Base-by-base conservation (phyloP, 2,113 vertebrate species). In the Poecilia latipinna region DNA sequence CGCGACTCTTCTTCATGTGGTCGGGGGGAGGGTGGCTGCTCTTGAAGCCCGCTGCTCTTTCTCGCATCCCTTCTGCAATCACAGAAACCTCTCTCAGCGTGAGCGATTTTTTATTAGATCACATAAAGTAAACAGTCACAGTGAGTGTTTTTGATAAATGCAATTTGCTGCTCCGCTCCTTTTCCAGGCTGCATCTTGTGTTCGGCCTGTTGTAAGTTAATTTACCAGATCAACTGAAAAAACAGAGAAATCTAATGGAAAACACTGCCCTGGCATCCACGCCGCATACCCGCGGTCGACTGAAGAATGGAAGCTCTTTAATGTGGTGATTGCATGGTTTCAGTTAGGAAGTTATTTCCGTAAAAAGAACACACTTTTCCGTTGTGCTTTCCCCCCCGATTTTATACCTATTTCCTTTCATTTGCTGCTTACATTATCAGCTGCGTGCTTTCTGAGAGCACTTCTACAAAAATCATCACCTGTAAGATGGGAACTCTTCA, bases 141-240 rank as follows among this genome's bases (percentile, higher is more conserved):
- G 82, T 90, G 92, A 92, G 90, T 94, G 93, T 93, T 95, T 94
- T 92, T 93, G 89, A 94, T 93, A 86, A 93, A 93, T 85, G 88
- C 90, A 93, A 93, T 94, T 94, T 93, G 92, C 92, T 89, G 91
- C 93, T 90, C 70, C 26, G 88, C 90, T 93, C 90, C 89, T 90
- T 37, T 93, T 92, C 93, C 90, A 92, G 89, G 85, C 92, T 91
- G 84, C 87, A 90, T 94, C 90, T 92, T 92, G 93, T 93, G 89
- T 91, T 91, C 85, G 73, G 92, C 88, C 92, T 93, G 91, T 90
- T 93, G 91, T 94, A 93, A 92, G 93, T 93, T 94, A 93, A 94
- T 95, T 94, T 93, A 91, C 90, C 90, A 92, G 93, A 93, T 93
- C 91, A 91, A 91, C 88, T 90, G 83, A 92, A 93, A 92, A 92